Evolutionary conservation across 2,113 vertebrate species (phyloP), one percentile per base, ranked within the genome.

Genomic region (Seriola dumerili): DNA sequence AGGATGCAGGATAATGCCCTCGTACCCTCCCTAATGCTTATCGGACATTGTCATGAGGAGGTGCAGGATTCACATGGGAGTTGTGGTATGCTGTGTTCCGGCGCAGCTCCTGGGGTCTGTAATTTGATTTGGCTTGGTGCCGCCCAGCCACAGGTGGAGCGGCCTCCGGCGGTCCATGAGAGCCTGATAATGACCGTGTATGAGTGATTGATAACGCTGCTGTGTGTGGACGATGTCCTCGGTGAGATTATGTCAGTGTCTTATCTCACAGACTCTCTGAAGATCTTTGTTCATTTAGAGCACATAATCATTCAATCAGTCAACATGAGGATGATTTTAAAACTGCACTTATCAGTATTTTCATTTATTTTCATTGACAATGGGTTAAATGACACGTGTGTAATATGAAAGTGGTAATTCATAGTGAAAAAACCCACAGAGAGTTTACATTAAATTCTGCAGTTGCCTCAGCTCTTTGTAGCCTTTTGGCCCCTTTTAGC

Each of bases 1-100:
- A 59, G 65, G 59, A 72, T 16, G 11, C 34, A 62, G 14, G 61
- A 50, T 61, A 69, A 59, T 5, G 10, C 67, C 63, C 23, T 54
- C 12, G n/a, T 10, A 42, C 23, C 46, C 70, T 80, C 76, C 61
- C 32, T 17, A 57, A 57, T 5, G 52, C 74, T 91, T 90, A 89
- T 92, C 84, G 1, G 23, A 19, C n/a, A 1, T 76, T 85, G 80
- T 76, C 83, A 32, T 85, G 81, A 80, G 76, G 86, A 65, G 65
- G 36, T 16, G 75, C n/a, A 23, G 79, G 74, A 57, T 79, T 89
- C 92, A 84, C 91, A 79, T 46, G 89, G 84, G 91, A 84, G 74
- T 19, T 71, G 64, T 62, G 83, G 77, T 81, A 84, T 91, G 74
- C 19, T 34, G 46, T 55, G 70, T 70, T 83, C 83, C 76, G 70